Evolutionary conservation across 2,113 vertebrate genomes (phyloP).

Genomic region (Pelecanus crispus): DNA sequence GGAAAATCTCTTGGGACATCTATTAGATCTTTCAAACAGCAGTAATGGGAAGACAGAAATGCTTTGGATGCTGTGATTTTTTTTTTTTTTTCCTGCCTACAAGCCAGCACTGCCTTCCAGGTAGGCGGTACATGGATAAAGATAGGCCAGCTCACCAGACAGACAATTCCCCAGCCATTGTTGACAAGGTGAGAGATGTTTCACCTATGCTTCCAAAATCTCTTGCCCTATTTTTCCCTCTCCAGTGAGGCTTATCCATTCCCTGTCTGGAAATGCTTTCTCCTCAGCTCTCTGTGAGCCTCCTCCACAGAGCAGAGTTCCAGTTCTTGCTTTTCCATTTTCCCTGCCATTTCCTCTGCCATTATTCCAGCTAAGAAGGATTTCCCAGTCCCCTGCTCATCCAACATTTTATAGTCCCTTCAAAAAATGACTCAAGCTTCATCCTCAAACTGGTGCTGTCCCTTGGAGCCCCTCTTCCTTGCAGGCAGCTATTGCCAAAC

Average conservation of each 20-base stretch:
- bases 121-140: neutral
- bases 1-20: neutral
- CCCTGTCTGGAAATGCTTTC: neutral
- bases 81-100: neutral
- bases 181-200: neutral
- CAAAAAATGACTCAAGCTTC: neutral
- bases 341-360: neutral
- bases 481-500: neutral
- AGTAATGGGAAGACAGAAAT: neutral
- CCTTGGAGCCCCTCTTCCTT: neutral
- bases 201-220: neutral
- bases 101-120: neutral
- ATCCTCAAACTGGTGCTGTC: neutral
- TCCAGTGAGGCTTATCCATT: neutral
- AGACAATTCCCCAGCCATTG: neutral
- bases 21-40: neutral
- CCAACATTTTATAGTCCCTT: neutral
- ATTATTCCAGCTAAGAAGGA: neutral
- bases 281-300: neutral
- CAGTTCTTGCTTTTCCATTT: neutral
- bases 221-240: neutral
- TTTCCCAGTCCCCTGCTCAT: neutral
- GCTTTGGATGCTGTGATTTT: neutral
- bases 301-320: neutral
- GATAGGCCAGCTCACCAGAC: neutral